Conservation (phyloP, 2,113 vertebrate species). For the Dendrocopos noguchii region DNA sequence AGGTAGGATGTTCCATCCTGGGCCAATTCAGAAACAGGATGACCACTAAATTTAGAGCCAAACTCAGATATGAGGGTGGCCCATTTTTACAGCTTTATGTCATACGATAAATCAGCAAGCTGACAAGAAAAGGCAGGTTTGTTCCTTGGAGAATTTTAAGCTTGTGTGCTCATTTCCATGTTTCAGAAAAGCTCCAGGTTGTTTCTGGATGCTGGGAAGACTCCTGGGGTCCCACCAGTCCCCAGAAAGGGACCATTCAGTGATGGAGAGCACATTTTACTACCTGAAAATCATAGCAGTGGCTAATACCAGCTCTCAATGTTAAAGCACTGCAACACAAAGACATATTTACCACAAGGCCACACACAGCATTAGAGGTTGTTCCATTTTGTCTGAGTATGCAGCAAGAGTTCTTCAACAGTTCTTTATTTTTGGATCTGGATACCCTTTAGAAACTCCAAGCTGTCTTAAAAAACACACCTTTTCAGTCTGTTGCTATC, state of each 20-base stretch:
- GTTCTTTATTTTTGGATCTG: neutral
- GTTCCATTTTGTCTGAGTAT: neutral
- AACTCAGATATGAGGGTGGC: neutral
- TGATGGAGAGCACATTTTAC: neutral
- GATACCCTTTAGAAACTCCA: neutral
- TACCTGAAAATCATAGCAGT: neutral
- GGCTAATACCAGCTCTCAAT: neutral
- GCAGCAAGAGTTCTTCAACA: neutral
- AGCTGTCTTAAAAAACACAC: neutral
- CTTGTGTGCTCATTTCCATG: neutral
- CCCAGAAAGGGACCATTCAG: neutral
- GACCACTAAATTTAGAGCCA: neutral
- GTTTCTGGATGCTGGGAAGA: neutral
- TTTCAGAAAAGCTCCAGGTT: neutral
- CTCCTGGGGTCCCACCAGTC: neutral
- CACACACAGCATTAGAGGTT: neutral
- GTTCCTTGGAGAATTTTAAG: neutral
- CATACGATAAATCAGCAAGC: neutral
- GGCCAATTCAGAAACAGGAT: neutral
- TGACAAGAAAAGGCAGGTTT: rapidly evolving
- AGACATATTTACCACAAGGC: neutral
- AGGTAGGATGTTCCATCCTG: conserved; percentile 48
- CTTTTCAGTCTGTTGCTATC: neutral
- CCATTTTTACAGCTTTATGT: neutral
- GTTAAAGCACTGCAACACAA: neutral